Base-by-base conservation (phyloP, 2,888 invertebrate species). In the Limnephilus lunatus region DNA sequence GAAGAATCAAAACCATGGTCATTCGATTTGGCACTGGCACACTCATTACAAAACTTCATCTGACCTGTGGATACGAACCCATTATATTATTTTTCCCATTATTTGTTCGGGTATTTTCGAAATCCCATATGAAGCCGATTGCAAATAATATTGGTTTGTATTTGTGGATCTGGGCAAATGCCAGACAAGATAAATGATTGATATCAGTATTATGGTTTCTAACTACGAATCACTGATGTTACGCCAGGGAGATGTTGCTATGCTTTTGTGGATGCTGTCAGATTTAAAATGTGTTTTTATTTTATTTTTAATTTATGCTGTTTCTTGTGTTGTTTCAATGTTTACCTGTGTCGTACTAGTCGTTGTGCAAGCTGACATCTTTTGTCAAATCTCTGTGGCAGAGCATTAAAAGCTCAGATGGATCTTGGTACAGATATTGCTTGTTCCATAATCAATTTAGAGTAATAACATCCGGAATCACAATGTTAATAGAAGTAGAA, bases 91-190 rank as follows among this genome's bases (percentile, higher is more conserved):
- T 68, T 68, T 68, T 25, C 68, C 25, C 9, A 68, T 68, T 68
- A 68, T 68, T 68, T 68, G n/a, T 68, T 68, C 68, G 68, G 25
- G 68, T 68, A 68, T 68, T 68, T 25, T 68, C 68, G 68, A 68
- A n/a, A 68, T 68, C 68, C n/a, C 68, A 68, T 5, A 68, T n/a
- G 25, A 68, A n/a, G 25, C 68, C 68, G 68, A 68, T 68, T 68
- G 68, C 68, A 68, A 68, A 68, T 68, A 68, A n/a, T 68, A 68
- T 68, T n/a, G n/a, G 68, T 68, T 68, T 68, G 68, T 68, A 68
- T 68, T 68, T n/a, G 68, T 68, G 25, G 4, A 68, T 5, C 68
- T 68, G 68, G 68, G 68, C 68, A 68, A 68, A 68, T 68, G 68
- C 68, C 68, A 68, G 68, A 68, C n/a, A 68, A 68, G 68, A 68